Percentiles rank a stretch among this genome's conserved stretches.
These are phyloP conservation scores for Ostrea denselamellosa DNA, from an alignment of 1,140 invertebrate species.

Conservation along the genomic window DNA sequence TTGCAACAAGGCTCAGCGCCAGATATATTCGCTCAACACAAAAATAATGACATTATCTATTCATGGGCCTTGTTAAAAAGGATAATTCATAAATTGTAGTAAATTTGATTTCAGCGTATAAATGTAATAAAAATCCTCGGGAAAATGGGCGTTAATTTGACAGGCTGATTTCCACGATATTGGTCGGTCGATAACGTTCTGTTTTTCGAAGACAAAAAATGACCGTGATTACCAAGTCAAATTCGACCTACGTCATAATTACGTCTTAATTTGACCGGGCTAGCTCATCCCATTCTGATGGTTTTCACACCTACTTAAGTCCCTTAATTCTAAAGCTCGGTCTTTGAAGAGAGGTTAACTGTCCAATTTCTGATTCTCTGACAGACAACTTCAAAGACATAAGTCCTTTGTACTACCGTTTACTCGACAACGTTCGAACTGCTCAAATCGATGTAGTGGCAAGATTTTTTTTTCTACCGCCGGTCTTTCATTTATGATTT, in stretches of 20 bases:
- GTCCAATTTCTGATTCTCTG: constrained; percentile 8
- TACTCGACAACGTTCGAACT: neutral
- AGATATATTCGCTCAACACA: neutral
- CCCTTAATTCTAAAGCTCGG: neutral
- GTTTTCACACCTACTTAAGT: neutral
- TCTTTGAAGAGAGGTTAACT: constrained; percentile 11
- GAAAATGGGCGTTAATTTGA: constrained; percentile 32
- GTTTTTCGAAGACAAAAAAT: constrained; percentile 25
- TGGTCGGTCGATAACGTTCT: neutral
- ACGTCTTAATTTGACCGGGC: constrained; percentile 21
- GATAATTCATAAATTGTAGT: constrained; percentile 34
- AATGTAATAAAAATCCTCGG: constrained; percentile 8
- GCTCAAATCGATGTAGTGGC: constrained; percentile 1
- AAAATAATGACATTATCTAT: constrained; percentile 15
- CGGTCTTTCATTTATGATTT: constrained; percentile 26
- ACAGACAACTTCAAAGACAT: constrained; percentile 19
- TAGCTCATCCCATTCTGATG: neutral
- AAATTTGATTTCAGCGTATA: constrained; percentile 24
- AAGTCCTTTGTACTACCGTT: neutral
- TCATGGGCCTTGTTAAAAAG: constrained; percentile 30
- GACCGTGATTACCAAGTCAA: constrained; percentile 26
- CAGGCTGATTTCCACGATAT: neutral
- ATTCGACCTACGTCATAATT: constrained; percentile 19
- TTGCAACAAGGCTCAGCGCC: neutral
- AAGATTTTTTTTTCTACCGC: neutral